These are phyloP conservation scores for Lasioglossum calceatum DNA, from an alignment of 2,888 invertebrate genomes.

Conservation along the genomic window DNA sequence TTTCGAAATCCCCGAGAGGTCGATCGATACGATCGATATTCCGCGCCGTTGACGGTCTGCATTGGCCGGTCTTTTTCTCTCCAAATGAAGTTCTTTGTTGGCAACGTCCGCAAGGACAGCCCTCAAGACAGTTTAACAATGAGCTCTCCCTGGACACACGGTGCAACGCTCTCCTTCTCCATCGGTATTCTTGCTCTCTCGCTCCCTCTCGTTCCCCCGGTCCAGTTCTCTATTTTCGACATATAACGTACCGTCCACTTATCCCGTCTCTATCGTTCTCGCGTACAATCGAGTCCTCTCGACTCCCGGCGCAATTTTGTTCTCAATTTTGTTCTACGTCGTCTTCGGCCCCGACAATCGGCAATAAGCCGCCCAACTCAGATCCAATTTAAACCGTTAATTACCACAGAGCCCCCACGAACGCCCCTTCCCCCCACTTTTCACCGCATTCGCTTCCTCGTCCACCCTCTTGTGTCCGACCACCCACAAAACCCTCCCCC, in stretches of 20 bases:
- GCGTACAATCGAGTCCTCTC: slow-evolving; percentile 64
- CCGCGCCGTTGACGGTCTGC: slow-evolving; percentile 50
- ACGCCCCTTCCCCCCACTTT: slow-evolving; percentile 12
- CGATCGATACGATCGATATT: slow-evolving; percentile 63
- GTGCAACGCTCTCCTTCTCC: slow-evolving; percentile 51
- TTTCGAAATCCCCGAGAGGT: slow-evolving; percentile 38
- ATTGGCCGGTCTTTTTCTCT: slow-evolving; percentile 59
- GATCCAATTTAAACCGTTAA: slow-evolving; percentile 81
- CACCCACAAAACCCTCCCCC: slow-evolving; percentile 36
- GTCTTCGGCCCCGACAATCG: slow-evolving; percentile 74
- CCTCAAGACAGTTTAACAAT: slow-evolving; percentile 72
- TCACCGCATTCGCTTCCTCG: slow-evolving; percentile 14
- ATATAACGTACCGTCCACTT: slow-evolving; percentile 62
- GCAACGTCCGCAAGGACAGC: slow-evolving; percentile 63
- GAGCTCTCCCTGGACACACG: slow-evolving; percentile 56
- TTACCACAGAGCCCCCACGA: slow-evolving; percentile 71
- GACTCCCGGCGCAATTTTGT: slow-evolving; percentile 74
- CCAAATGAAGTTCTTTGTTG: slow-evolving; percentile 72
- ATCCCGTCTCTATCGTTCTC: slow-evolving; percentile 61
- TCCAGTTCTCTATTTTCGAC: slow-evolving; percentile 52
- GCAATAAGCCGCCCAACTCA: slow-evolving; percentile 75
- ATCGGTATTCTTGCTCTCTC: slow-evolving; percentile 38
- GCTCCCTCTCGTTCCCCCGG: slow-evolving; percentile 16
- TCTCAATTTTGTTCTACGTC: slow-evolving; percentile 76
- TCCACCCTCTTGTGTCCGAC: slow-evolving; percentile 40